Base-by-base conservation (phyloP, 1,140 invertebrate genomes). In the Metopolophium dirhodum region DNA sequence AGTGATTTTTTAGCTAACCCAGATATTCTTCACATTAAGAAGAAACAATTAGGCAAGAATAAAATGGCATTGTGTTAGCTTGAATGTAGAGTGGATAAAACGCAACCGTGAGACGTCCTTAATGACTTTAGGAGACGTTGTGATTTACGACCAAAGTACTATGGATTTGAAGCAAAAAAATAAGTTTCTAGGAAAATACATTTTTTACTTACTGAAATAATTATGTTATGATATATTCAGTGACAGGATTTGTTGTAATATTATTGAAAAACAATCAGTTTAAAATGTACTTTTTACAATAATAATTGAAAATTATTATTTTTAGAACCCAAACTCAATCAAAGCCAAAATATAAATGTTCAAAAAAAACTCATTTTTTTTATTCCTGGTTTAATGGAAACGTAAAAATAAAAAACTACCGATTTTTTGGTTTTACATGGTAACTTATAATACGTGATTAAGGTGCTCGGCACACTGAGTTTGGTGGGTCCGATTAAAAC, bases 21-120 rank as follows among this genome's bases (percentile, higher is more conserved):
- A 91, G 45, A 82, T 82, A n/a, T 90, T 90, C 22, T 90, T 57
- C 7, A 57, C 88, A 57, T 77, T 41, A 26, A 68, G 87, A 68
- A 35, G 30, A 91, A 68, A 91, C 41, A 91, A 91, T 91, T 91
- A 77, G 37, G 45, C 57, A 47, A 91, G n/a, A 68, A 68, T 45
- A 45, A 91, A 91, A 26, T 68, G 26, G 35, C 57, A 41, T 68
- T 89, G 41, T 37, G 49, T 3, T 35, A 35, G n/a, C 23, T n/a
- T n/a, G 35, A 54, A 57, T 35, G 54, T 37, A 51, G 9, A 90
- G 37, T 57, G 30, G 14, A 68, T 45, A n/a, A 30, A 91, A 90
- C 26, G 14, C 1, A 91, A 68, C 57, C 54, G 57, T 91, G 89
- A n/a, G 57, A 91, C 90, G 90, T 30, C 57, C 57, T 91, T 91